Base-by-base conservation (phyloP, 2,888 invertebrate species). In the Octonoba sinensis region DNA sequence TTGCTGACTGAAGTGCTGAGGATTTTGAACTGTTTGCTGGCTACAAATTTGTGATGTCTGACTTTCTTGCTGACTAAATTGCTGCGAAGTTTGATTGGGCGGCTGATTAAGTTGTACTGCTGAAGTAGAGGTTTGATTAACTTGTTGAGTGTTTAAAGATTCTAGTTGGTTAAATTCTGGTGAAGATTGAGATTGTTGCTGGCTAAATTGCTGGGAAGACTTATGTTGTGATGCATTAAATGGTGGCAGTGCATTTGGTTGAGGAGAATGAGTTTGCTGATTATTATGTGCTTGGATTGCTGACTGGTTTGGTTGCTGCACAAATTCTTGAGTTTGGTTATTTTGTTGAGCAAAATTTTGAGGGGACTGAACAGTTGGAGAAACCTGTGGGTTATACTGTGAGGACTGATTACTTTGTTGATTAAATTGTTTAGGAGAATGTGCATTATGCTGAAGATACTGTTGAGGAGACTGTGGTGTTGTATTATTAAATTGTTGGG, bases 401-500 rank as follows among this genome's bases (percentile, higher is more conserved):
- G 36, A 36, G 11, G 3, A 8, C 8, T 36, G 36, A 36, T 36
- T 36, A 36, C 36, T 36, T 6, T 36, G 36, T 36, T 36, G 36
- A 36, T 36, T 36, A 36, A 36, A 36, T 36, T 36, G 36, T 8
- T 36, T 3, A 67, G 75, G 54, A 20, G 20, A 65, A 49, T 49
- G 24, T 47, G 65, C 13, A 16, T 15, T 22, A 24, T 65, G 65
- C 8, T 47, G 49, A 44, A n/a, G 18, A 49, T 57, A 66, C 18
- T 59, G 67, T 11, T 75, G 71, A 18, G 57, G 66, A 16, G 72
- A 24, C 46, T 59, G 66, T 51, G 59, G 16, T 36, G 70, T 22
- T 57, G 56, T 47, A 8, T 70, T 64, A 18, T 51, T n/a, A 67
- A 62, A 79, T 54, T 79, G 79, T 44, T 72, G 72, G 51, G 73